These are phyloP conservation scores for Leptinotarsa undecemlineata DNA, from an alignment of 1,140 invertebrate genomes.

Conservation along the genomic window DNA sequence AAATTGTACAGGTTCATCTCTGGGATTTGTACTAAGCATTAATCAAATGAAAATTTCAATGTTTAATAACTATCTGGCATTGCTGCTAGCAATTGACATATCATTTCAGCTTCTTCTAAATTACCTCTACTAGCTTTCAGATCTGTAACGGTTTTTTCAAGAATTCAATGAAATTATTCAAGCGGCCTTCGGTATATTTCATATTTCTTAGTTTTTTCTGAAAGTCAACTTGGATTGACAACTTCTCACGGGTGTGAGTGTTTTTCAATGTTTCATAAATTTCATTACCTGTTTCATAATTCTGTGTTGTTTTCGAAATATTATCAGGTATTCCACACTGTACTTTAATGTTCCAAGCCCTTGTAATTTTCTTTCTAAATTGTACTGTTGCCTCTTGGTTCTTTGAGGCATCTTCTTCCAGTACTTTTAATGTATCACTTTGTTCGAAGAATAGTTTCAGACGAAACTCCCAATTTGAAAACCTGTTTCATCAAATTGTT, in stretches of 20 bases:
- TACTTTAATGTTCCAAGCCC: neutral
- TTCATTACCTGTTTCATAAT: neutral
- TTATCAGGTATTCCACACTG: neutral
- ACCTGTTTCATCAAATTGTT: conserved; percentile 34
- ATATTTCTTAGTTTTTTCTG: too few species aligned
- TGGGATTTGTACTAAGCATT: conserved; percentile 7
- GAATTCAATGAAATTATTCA: neutral
- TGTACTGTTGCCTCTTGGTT: neutral
- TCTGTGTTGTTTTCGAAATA: neutral
- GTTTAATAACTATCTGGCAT: neutral
- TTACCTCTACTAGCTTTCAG: too few species aligned
- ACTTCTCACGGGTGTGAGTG: neutral
- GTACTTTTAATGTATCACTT: neutral
- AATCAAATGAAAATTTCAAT: neutral
- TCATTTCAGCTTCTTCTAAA: too few species aligned
- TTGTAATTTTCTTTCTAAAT: neutral
- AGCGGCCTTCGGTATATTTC: too few species aligned
- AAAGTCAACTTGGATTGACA: too few species aligned
- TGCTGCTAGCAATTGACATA: conserved; percentile 10
- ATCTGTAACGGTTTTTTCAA: neutral
- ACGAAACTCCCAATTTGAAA: conserved; percentile 34
- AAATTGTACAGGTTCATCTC: conserved; percentile 7
- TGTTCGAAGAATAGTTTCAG: conserved; percentile 30
- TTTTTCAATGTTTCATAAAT: neutral
- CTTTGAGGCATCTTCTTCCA: too few species aligned